A percentile compares a stretch with the other conserved stretches of the same genome.
phyloP scores from a whole-genome alignment of 2,888 invertebrate species.

The Drosophila buzzatii region DNA sequence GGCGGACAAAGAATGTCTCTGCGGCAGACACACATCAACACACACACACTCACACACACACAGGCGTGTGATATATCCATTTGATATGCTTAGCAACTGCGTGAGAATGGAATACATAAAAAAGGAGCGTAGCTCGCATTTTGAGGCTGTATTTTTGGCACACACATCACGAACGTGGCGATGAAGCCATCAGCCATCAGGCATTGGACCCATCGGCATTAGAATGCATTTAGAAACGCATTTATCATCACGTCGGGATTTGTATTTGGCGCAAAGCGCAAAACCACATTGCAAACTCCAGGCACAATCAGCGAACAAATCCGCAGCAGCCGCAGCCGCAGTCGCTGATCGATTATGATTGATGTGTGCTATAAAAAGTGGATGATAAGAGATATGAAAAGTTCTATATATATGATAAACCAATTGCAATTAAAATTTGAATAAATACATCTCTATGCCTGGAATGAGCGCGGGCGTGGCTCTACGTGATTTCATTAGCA shows the following conservation, averaged over 20 bases:
- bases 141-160: conserved; percentile 55
- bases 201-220: conserved; percentile 45
- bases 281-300: conserved; percentile 37
- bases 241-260: conserved; percentile 71
- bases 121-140: conserved; percentile 53
- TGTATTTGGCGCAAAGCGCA: conserved; percentile 29
- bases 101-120: conserved; percentile 21
- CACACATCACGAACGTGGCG: conserved; percentile 49
- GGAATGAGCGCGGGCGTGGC: conserved; percentile 38
- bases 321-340: conserved; percentile 20
- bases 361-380: conserved; percentile 55
- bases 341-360: conserved; percentile 82
- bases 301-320: conserved; percentile 53
- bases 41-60: conserved; percentile 19
- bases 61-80: conserved; percentile 52
- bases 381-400: not conserved
- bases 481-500: conserved; percentile 74
- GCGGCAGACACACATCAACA: conserved; percentile 44
- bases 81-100: conserved; percentile 51
- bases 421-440: conserved; percentile 74
- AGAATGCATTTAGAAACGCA: conserved; percentile 81
- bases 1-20: conserved; percentile 66
- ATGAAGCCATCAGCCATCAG: conserved; percentile 21
- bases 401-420: not conserved
- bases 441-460: conserved; percentile 27